phyloP scores from a whole-genome alignment of 2,888 invertebrate species.

The Aromia moschata region DNA sequence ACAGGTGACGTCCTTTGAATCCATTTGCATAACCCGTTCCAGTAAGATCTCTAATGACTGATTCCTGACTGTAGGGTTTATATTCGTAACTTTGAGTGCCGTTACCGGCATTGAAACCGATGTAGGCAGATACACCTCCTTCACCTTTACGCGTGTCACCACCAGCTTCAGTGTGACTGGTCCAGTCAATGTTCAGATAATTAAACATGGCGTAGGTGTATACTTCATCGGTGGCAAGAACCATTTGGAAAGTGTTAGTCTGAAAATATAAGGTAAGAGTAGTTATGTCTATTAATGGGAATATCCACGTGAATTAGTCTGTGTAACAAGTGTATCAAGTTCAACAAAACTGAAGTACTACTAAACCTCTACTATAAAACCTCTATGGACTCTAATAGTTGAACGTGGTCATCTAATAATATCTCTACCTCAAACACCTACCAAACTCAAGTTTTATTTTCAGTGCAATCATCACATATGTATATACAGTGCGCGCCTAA shows the following conservation, averaged over 20 bases:
- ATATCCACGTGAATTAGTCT: too few species aligned
- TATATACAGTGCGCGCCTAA: too few species aligned
- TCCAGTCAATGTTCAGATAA: slow-evolving; percentile 91
- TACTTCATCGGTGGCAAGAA: slow-evolving; percentile 92
- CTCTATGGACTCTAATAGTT: too few species aligned
- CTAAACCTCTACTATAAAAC: too few species aligned
- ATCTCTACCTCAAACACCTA: too few species aligned
- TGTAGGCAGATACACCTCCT: slow-evolving; percentile 87
- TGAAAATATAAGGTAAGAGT: slow-evolving; percentile 55
- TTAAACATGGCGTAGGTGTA: slow-evolving; percentile 96
- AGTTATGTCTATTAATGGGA: too few species aligned
- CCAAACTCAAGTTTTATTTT: too few species aligned
- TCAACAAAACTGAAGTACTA: too few species aligned
- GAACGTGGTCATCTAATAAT: too few species aligned
- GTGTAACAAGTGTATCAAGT: too few species aligned
- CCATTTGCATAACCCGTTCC: slow-evolving; percentile 88
- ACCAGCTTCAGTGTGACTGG: slow-evolving; percentile 89
- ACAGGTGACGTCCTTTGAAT: slow-evolving; percentile 90
- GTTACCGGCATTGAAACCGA: slow-evolving; percentile 97
- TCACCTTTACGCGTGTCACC: slow-evolving; percentile 88
- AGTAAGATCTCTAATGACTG: slow-evolving; percentile 83
- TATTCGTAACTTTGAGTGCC: slow-evolving; percentile 91
- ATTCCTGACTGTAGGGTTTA: slow-evolving; percentile 87
- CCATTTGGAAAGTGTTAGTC: slow-evolving; percentile 96
- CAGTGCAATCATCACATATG: too few species aligned